phyloP scores from a whole-genome alignment of 2,888 invertebrate species.

The Dasypolia templi region DNA sequence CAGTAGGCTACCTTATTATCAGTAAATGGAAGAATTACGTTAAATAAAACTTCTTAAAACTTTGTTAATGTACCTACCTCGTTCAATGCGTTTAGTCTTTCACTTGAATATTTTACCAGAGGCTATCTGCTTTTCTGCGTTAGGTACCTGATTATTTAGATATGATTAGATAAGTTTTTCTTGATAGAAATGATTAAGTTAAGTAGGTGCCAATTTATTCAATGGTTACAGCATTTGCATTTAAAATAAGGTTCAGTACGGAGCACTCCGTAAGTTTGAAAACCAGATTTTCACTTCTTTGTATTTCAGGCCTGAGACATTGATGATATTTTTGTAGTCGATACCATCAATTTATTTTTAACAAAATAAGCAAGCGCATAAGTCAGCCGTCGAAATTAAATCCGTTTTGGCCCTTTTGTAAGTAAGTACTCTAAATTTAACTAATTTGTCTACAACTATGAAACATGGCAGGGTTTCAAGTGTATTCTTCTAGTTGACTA shows the following conservation, averaged over 20 bases:
- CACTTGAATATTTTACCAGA: neutral
- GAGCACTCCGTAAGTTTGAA: neutral
- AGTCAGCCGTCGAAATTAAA: neutral
- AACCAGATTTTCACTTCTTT: neutral
- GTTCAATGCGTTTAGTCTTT: conserved; percentile 6
- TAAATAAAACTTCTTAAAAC: conserved; percentile 22
- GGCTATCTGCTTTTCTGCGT: neutral
- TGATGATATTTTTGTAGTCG: neutral
- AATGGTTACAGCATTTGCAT: conserved; percentile 3
- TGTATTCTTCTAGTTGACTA: neutral
- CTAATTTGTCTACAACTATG: neutral
- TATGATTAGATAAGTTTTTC: conserved; percentile 22
- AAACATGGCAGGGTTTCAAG: neutral
- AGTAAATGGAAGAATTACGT: conserved; percentile 31
- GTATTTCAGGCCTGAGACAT: neutral
- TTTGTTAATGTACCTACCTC: conserved; percentile 24
- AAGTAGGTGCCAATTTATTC: conserved; percentile 1
- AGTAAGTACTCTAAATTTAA: neutral
- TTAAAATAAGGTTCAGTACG: neutral
- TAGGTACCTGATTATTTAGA: neutral
- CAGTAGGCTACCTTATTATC: conserved; percentile 45
- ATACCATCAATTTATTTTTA: neutral
- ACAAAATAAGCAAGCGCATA: neutral
- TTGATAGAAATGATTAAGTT: conserved; percentile 1
- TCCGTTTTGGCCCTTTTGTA: neutral